These are phyloP conservation scores for Fulica atra DNA, from an alignment of 2,113 vertebrate genomes.

Conservation along the genomic window DNA sequence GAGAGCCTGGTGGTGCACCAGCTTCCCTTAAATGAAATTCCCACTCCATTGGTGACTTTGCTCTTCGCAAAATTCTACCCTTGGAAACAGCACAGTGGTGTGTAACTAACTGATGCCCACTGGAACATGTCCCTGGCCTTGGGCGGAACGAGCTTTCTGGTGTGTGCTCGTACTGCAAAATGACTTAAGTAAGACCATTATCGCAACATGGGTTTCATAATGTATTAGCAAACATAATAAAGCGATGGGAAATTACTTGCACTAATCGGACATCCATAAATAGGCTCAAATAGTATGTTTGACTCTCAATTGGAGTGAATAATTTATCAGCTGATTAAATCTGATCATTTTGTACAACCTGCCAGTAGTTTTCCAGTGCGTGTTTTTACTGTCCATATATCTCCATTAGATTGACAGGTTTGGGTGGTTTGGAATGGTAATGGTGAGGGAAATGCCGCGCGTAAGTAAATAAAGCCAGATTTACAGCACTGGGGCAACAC, in stretches of 20 bases:
- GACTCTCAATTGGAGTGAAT: conserved; percentile 39
- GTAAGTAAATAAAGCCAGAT: conserved; percentile 33
- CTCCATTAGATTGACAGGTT: conserved; percentile 43
- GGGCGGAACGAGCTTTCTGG: neutral
- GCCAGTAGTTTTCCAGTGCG: conserved; percentile 7
- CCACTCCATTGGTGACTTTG: neutral
- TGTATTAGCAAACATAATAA: conserved; percentile 54
- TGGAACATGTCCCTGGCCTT: neutral
- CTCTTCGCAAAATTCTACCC: neutral
- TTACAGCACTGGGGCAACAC: neutral
- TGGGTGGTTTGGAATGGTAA: neutral
- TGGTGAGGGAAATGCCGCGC: neutral
- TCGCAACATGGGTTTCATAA: conserved; percentile 9
- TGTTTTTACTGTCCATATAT: conserved; percentile 25
- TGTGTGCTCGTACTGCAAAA: neutral
- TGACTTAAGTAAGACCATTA: conserved; percentile 13
- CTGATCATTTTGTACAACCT: conserved; percentile 17
- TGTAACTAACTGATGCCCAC: neutral
- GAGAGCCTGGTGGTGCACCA: neutral
- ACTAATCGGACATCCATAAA: conserved; percentile 49
- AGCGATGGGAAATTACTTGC: conserved; percentile 40
- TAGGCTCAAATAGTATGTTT: conserved; percentile 24
- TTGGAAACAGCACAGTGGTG: neutral
- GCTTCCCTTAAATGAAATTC: neutral
- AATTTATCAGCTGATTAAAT: conserved; percentile 68